Conservation (phyloP, 30 jellyfish, hydroid and myxozoan genomes). For the Hydractinia echinata region DNA sequence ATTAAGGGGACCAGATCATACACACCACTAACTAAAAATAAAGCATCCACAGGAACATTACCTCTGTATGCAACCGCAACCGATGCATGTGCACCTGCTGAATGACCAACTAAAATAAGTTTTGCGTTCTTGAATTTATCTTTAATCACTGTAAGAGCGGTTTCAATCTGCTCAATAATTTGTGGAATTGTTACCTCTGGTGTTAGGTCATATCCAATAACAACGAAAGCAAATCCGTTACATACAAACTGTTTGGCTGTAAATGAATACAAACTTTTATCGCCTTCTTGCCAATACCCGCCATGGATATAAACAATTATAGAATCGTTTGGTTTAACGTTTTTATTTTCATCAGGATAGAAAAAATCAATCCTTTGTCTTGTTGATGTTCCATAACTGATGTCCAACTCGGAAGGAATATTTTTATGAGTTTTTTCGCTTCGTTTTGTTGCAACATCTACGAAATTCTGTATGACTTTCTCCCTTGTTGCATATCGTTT, state of each 20-base stretch:
- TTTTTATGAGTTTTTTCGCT: background rate
- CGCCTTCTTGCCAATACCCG: slow-evolving; percentile 52
- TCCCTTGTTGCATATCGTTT: slow-evolving; percentile 8
- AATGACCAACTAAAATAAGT: slow-evolving; percentile 25
- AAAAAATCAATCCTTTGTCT: slow-evolving; percentile 27
- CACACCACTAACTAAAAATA: slow-evolving; percentile 24
- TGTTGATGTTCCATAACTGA: slow-evolving; percentile 21
- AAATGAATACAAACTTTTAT: background rate
- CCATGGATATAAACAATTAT: slow-evolving; percentile 40
- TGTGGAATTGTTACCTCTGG: slow-evolving; percentile 7
- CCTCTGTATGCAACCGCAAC: background rate
- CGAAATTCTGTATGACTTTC: slow-evolving; percentile 12
- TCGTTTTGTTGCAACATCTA: background rate
- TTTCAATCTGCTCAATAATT: slow-evolving; percentile 4
- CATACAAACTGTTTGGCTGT: slow-evolving; percentile 11
- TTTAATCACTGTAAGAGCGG: background rate
- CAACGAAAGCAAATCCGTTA: slow-evolving; percentile 10
- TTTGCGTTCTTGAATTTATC: background rate
- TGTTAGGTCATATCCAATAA: slow-evolving; percentile 29
- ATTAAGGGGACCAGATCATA: slow-evolving; percentile 14
- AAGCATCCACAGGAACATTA: background rate
- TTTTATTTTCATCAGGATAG: background rate
- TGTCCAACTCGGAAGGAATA: background rate
- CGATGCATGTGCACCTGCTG: slow-evolving; percentile 33
- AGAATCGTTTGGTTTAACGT: background rate